Base-by-base conservation (phyloP, 1,140 invertebrate species). In the Cheumatopsyche charites region DNA sequence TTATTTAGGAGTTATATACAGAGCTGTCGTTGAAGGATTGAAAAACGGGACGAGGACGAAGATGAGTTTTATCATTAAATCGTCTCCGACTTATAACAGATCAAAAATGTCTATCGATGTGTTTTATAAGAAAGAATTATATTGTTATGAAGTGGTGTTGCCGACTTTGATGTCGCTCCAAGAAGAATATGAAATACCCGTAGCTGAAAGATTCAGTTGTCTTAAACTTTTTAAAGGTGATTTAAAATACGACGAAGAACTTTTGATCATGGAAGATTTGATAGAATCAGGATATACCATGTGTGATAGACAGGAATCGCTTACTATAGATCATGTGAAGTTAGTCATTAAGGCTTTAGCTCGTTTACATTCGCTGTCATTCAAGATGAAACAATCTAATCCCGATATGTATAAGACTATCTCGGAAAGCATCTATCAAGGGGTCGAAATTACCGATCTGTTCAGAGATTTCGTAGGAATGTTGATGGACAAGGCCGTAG, bases 211-310 rank as follows among this genome's bases (percentile, higher is more conserved):
- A 68, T 78, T 77, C 58, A 25, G 73, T 25, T 66, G 21, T 43
- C 21, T 78, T 12, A 78, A 79, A 75, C 79, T 11, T 29, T 65
- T 43, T 21, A 66, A 47, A 13, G 65, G 47, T 1, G 26, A 71
- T 42, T 21, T 55, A 21, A 63, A 66, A 62, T 29, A 89, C 88
- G 49, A 52, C 11, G 70, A 70, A 65, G 72, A 74, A 41, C 62
- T 85, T 15, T 80, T 86, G 2, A 80, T 83, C 3, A 81, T 89
- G 77, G 87, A 88, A 67, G 87, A 89, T 74, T 75, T 88, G n/a
- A 72, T 75, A 13, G 75, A 78, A 9, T 78, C 77, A 17, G 85
- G 83, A 1, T 88, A 85, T 71, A 78, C 79, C 11, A 87, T 87
- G 82, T 80, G 77, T 1, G 84, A 88, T 73, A 79, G 86, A 52